These are phyloP conservation scores for Toxostoma redivivum DNA, from an alignment of 2,113 vertebrate species.

Conservation along the genomic window DNA sequence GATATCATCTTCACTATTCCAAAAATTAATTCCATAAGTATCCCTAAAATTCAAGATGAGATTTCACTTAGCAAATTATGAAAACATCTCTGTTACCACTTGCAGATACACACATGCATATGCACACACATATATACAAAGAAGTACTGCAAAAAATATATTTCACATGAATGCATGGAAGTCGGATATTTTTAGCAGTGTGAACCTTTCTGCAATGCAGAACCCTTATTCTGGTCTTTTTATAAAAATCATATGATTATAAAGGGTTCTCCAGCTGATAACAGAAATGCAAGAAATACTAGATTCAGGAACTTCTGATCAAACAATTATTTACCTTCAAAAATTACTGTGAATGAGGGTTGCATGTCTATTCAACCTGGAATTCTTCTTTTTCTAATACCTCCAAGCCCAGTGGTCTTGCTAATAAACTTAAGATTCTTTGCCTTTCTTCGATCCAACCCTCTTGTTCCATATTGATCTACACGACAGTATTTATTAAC, in stretches of 20 bases:
- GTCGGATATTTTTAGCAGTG: not conserved
- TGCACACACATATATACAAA: not conserved
- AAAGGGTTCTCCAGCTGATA: not conserved
- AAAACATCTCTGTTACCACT: not conserved
- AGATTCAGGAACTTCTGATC: not conserved
- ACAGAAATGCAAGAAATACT: not conserved
- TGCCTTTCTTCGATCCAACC: not conserved
- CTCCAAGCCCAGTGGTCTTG: not conserved
- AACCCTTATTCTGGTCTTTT: not conserved
- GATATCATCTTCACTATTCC: not conserved
- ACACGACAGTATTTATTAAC: constrained; percentile 28
- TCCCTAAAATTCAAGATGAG: not conserved
- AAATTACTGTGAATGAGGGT: not conserved
- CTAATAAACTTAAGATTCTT: not conserved
- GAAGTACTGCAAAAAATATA: not conserved
- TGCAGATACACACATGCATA: not conserved
- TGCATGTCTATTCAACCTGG: not conserved
- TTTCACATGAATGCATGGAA: not conserved
- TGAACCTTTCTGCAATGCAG: not conserved
- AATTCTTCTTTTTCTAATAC: not conserved
- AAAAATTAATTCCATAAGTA: not conserved
- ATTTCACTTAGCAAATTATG: not conserved
- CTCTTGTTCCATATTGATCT: not conserved
- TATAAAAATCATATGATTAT: not conserved
- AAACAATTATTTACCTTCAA: not conserved